A percentile compares a stretch with the other conserved stretches of the same genome.
Conservation (phyloP, 1,140 invertebrate genomes). For the Diprion similis region DNA sequence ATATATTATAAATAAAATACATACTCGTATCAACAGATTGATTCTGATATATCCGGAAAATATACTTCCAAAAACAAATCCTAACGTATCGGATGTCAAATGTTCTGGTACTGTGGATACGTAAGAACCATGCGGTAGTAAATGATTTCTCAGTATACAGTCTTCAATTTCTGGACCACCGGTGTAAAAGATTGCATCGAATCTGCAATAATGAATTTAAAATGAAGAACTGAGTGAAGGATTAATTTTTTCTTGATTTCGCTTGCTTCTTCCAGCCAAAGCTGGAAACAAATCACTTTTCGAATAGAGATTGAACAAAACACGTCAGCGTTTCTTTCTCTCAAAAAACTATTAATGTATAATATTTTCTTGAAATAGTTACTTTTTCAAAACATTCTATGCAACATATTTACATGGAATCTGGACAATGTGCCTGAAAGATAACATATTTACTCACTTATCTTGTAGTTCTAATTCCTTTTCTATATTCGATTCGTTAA, state of each 20-base stretch:
- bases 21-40: conserved; percentile 56
- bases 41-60: conserved; percentile 60
- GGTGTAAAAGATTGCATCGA: conserved; percentile 67
- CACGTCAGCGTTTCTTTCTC: conserved; percentile 25
- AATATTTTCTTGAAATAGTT: not conserved
- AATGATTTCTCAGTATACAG: conserved; percentile 55
- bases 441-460: conserved; percentile 40
- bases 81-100: conserved; percentile 65
- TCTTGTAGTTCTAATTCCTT: conserved; percentile 54
- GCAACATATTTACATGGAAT: conserved; percentile 11
- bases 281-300: conserved; percentile 12
- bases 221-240: conserved; percentile 27
- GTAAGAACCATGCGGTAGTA: conserved; percentile 59
- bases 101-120: conserved; percentile 60
- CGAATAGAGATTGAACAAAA: conserved; percentile 32
- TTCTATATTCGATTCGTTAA: conserved; percentile 52
- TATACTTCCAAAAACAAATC: conserved; percentile 60
- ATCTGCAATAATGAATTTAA: conserved; percentile 49
- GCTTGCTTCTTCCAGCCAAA: not conserved
- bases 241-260: conserved; percentile 17
- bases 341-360: no score
- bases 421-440: conserved; percentile 5
- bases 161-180: conserved; percentile 54
- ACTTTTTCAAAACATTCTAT: conserved; percentile 13
- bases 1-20: conserved; percentile 20